Evolutionary conservation across 2,113 vertebrate species (phyloP), one percentile per base, ranked within the genome.

Genomic region (Ellobius talpinus): DNA sequence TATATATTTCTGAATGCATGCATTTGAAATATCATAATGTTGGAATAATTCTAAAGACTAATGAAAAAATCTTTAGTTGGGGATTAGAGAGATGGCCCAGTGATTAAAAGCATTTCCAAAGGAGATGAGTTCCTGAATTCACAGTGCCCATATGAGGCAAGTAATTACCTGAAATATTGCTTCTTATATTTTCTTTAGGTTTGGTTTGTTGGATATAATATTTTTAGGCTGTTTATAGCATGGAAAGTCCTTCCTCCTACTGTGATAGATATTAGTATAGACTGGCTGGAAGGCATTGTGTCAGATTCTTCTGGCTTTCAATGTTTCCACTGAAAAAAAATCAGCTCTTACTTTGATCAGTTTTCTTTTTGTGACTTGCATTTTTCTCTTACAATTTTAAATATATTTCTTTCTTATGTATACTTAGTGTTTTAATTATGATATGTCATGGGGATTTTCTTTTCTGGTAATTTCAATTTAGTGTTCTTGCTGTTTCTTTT

Each of bases 51-150:
- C 89, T 65, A 76, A 93, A 92, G 23, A n/a, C 33, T 31, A 10
- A 66, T 77, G 17, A 73, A 61, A 61, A 95, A 95, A 52, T 74
- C 21, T 90, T 78, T n/a, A 90, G 36, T 73, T 50, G 84, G 66
- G 7, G 36, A 8, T 19, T 39, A 8, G 70, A 39, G 33, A 17
- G 17, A n/a, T 72, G 70, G 36, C 70, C 17, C 8, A n/a, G 17
- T 72, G 36, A 72, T 39, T 72, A 72, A 72, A 39, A 70, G 66
- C 0, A 17, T 70, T 36, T 36, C 33, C 33, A 70, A 14, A 70
- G 68, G 6, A 72, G 70, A 21, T n/a, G 36, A n/a, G 36, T n/a
- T 72, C 33, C 7, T n/a, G 68, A n/a, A 36, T n/a, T 72, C 70
- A 21, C 36, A n/a, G 70, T n/a, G 36, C 17, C 36, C 70, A 72